Conservation (phyloP, 2,888 invertebrate species). For the Theretra japonica region DNA sequence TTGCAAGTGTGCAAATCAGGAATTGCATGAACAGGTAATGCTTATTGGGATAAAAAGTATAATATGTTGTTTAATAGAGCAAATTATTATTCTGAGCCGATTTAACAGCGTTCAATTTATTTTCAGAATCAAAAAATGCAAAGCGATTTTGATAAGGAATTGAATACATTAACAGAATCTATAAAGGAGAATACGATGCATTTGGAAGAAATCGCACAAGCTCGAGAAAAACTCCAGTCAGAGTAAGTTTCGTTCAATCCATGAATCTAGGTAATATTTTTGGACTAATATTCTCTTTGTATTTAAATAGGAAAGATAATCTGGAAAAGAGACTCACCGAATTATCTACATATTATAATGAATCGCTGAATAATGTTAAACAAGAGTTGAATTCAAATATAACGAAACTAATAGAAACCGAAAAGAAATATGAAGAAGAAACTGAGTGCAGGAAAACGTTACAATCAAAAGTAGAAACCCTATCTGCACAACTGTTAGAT, state of each 20-base stretch:
- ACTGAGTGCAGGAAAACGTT: constrained; percentile 57
- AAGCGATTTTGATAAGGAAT: constrained; percentile 64
- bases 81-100: not conserved
- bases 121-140: constrained; percentile 67
- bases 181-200: constrained; percentile 66
- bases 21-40: constrained; percentile 67
- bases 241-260: constrained; percentile 59
- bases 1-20: constrained; percentile 64
- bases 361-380: constrained; percentile 60
- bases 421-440: constrained; percentile 63
- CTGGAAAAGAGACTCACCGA: constrained; percentile 65
- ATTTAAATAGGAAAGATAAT: constrained; percentile 65
- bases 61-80: not conserved
- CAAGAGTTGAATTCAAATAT: constrained; percentile 59
- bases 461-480: constrained; percentile 54
- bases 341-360: constrained; percentile 62
- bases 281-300: no score
- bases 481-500: constrained; percentile 58
- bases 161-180: constrained; percentile 66
- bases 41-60: not conserved
- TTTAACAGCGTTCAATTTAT: not conserved
- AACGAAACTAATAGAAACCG: constrained; percentile 61
- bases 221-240: constrained; percentile 66
- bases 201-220: constrained; percentile 69
- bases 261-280: not conserved